Conservation (phyloP, 35 echinoderm and acorn worm genomes). For the Lytechinus pictus region DNA sequence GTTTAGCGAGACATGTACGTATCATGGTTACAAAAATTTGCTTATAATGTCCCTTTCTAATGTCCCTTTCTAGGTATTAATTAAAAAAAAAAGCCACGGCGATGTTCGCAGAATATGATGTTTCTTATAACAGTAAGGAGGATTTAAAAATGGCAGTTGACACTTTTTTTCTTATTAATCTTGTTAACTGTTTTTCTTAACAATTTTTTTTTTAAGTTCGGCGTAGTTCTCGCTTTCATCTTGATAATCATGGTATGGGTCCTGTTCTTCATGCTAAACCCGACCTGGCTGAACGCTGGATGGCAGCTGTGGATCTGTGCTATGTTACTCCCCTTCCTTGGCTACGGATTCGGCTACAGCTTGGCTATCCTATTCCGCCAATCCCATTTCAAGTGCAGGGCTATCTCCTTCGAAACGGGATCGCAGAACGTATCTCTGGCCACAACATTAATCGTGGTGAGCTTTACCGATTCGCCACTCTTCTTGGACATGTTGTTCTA, state of each 20-base stretch:
- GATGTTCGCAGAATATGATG: too few species aligned
- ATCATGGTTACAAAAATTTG: too few species aligned
- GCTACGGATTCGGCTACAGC: conserved; percentile 55
- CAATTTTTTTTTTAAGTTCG: conserved; percentile 39
- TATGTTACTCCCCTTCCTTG: not conserved
- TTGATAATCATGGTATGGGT: conserved; percentile 49
- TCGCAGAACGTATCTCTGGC: conserved; percentile 73
- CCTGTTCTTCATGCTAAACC: conserved; percentile 61
- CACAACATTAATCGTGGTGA: conserved; percentile 60
- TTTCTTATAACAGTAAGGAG: too few species aligned
- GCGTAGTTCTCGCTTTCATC: conserved; percentile 63
- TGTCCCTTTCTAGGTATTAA: too few species aligned
- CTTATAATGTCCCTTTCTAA: too few species aligned
- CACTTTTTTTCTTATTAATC: too few species aligned
- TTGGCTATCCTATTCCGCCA: conserved; percentile 62
- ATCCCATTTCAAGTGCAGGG: conserved; percentile 61
- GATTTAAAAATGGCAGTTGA: too few species aligned
- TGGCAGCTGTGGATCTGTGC: conserved; percentile 67
- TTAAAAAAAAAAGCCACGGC: too few species aligned
- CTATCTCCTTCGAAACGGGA: conserved; percentile 83
- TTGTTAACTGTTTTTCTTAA: not conserved
- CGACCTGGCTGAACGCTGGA: conserved; percentile 39
- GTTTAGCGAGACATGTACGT: too few species aligned
- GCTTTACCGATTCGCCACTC: conserved; percentile 24
- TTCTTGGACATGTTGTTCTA: conserved; percentile 58